Evolutionary conservation across 2,888 invertebrate species (phyloP).

Genomic region (Teleogryllus oceanicus): DNA sequence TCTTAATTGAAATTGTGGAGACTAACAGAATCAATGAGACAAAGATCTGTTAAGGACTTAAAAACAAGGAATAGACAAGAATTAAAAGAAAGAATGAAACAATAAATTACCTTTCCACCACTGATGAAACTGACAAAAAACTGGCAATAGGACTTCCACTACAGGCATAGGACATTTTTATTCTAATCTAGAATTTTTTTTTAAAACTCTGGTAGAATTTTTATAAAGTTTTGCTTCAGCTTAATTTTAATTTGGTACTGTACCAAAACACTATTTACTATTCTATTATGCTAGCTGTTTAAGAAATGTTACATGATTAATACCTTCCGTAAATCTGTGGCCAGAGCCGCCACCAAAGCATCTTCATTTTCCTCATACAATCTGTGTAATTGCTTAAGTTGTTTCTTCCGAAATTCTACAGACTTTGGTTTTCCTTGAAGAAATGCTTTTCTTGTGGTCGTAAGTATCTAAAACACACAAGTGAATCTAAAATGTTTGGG

Average conservation of each 20-base stretch:
- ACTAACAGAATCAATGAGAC: too few species aligned
- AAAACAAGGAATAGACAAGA: too few species aligned
- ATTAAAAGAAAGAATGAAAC: too few species aligned
- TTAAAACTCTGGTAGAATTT: too few species aligned
- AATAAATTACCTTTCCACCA: too few species aligned
- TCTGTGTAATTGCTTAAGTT: constrained; percentile 68
- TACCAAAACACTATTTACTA: not conserved
- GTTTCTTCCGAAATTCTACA: constrained; percentile 74
- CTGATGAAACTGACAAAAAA: too few species aligned
- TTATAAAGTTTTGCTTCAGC: not conserved
- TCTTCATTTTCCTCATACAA: constrained; percentile 77
- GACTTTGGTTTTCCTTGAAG: constrained; percentile 68
- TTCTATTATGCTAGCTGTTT: not conserved
- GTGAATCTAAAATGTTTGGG: too few species aligned
- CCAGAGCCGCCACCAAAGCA: constrained; percentile 69
- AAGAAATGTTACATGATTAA: not conserved
- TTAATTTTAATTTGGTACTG: not conserved
- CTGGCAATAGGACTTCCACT: too few species aligned
- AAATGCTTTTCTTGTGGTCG: constrained; percentile 19
- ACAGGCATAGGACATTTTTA: too few species aligned
- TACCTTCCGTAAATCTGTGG: constrained; percentile 70
- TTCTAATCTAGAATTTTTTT: too few species aligned
- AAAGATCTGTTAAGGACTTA: too few species aligned
- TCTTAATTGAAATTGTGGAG: too few species aligned
- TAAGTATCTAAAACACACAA: constrained; percentile 21